Percentiles rank a stretch among this genome's conserved stretches.
Evolutionary conservation across 2,888 invertebrate genomes (phyloP).

Genomic region (Apotomis turbidana): DNA sequence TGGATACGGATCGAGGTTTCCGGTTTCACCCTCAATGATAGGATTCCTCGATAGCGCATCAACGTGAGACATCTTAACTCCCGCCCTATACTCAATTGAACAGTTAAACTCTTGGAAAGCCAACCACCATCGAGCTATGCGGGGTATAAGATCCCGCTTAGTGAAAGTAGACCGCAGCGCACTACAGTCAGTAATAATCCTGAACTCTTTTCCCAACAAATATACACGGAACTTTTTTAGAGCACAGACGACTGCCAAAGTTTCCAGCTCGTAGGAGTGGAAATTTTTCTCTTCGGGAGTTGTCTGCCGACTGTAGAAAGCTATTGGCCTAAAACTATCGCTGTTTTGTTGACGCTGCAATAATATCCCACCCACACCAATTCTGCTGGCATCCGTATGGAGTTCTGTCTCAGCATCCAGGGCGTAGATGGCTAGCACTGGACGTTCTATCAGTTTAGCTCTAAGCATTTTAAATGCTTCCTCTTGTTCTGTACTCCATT

Average conservation of each 20-base stretch:
- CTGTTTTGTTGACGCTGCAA: slow-evolving; percentile 3
- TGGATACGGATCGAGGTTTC: not conserved
- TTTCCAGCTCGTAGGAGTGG: too few relatives aligned
- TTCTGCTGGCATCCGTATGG: slow-evolving; percentile 21
- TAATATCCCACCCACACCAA: slow-evolving; percentile 27
- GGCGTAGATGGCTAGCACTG: slow-evolving; percentile 34
- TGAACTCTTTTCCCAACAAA: not conserved
- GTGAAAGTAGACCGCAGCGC: not conserved
- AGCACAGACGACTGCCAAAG: too few relatives aligned
- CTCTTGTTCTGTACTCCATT: too few relatives aligned
- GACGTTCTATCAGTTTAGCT: too few relatives aligned
- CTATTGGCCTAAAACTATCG: too few relatives aligned
- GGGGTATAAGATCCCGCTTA: slow-evolving; percentile 33
- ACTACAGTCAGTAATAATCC: slow-evolving; percentile 31
- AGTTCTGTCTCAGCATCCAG: slow-evolving; percentile 15
- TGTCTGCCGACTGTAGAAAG: too few relatives aligned
- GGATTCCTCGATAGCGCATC: slow-evolving; percentile 38
- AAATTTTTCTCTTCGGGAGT: too few relatives aligned
- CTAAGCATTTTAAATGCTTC: too few relatives aligned
- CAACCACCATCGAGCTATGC: slow-evolving; percentile 42
- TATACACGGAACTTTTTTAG: too few relatives aligned
- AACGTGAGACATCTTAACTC: slow-evolving; percentile 40
- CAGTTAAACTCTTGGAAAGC: slow-evolving; percentile 39
- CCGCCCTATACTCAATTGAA: slow-evolving; percentile 30
- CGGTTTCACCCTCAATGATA: not conserved